phyloP scores from a whole-genome alignment of 2,797 vertebrate genomes.

The Mycteria americana region DNA sequence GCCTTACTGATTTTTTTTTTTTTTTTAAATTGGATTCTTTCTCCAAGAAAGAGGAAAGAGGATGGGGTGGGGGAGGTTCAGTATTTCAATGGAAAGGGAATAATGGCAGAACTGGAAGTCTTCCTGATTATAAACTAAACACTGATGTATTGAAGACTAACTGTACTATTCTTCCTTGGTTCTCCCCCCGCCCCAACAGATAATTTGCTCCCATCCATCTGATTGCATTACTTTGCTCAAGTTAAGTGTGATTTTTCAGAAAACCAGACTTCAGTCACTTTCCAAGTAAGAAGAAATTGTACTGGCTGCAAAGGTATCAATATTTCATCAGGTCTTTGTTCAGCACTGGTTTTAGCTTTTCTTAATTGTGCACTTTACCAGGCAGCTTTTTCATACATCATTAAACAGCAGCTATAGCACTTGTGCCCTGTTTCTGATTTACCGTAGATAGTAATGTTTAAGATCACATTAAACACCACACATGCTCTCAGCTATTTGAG shows the following conservation, averaged over 20 bases:
- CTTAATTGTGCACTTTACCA: conserved; percentile 90
- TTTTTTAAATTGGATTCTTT: not conserved
- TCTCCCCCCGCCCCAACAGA: not conserved
- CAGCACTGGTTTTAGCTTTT: conserved; percentile 80
- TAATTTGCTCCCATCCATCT: not conserved
- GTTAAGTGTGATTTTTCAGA: conserved; percentile 15
- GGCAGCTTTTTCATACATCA: conserved; percentile 82
- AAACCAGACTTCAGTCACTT: conserved; percentile 36
- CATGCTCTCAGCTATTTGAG: conserved; percentile 72
- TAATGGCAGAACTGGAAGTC: not conserved
- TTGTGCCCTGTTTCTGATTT: conserved; percentile 76
- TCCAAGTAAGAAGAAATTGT: conserved; percentile 71
- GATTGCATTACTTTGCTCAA: not conserved
- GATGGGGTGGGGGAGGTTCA: not conserved
- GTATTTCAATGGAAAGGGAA: not conserved
- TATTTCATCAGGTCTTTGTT: conserved; percentile 88
- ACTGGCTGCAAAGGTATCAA: conserved; percentile 83
- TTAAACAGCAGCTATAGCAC: conserved; percentile 75
- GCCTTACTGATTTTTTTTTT: not conserved
- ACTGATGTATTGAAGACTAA: not conserved
- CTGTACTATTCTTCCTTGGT: not conserved
- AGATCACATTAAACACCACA: conserved; percentile 75
- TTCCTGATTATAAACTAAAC: not conserved
- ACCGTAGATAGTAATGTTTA: conserved; percentile 75
- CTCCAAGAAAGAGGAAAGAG: not conserved